A percentile compares a stretch with the other conserved stretches of the same genome.
phyloP scores from a whole-genome alignment of 2,797 vertebrate species.

The Etheostoma perlongum region DNA sequence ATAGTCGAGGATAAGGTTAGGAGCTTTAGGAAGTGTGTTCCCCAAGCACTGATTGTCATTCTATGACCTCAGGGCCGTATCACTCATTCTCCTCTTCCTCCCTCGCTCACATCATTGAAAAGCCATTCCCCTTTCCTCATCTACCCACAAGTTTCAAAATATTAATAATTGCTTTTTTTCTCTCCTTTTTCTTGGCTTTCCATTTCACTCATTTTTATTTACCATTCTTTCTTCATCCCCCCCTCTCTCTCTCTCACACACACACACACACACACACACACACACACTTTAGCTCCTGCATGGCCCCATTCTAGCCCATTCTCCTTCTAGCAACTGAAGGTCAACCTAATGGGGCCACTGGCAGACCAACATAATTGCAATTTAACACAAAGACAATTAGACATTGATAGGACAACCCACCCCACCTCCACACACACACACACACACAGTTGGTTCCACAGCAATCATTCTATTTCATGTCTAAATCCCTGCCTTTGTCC shows the following conservation, averaged over 20 bases:
- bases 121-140: slow-evolving; percentile 1
- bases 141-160: slow-evolving; percentile 14
- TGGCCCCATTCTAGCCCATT: slow-evolving; percentile 46
- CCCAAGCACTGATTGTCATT: not conserved
- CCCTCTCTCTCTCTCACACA: too few species aligned
- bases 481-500: slow-evolving; percentile 52
- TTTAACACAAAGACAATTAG: slow-evolving; percentile 76
- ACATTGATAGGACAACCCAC: slow-evolving; percentile 48
- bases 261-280: not conserved
- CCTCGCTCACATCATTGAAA: slow-evolving; percentile 21
- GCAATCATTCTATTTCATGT: slow-evolving; percentile 44
- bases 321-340: slow-evolving; percentile 66
- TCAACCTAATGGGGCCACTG: slow-evolving; percentile 68
- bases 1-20: not conserved
- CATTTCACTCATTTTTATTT: slow-evolving; percentile 7
- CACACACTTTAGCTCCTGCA: not conserved
- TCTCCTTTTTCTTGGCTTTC: slow-evolving; percentile 10
- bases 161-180: slow-evolving; percentile 15
- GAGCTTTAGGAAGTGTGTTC: not conserved
- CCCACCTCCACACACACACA: slow-evolving; percentile 26
- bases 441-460: slow-evolving; percentile 8
- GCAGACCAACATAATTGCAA: slow-evolving; percentile 65
- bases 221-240: not conserved
- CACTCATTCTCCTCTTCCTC: not conserved
- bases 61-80: slow-evolving; percentile 4